phyloP scores from a whole-genome alignment of 2,113 vertebrate species.

The Oreochromis niloticus region DNA sequence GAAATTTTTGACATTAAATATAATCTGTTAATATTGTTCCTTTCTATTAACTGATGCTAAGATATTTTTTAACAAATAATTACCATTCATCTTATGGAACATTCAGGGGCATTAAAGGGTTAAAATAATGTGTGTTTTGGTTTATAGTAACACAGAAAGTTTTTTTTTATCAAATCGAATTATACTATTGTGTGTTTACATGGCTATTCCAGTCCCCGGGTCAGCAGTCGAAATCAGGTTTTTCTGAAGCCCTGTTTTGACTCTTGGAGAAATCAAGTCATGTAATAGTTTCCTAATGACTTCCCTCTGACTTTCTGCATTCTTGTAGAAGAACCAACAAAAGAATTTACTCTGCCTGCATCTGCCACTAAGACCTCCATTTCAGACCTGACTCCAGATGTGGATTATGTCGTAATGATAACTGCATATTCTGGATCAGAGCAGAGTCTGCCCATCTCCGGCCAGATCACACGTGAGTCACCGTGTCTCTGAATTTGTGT shows the following conservation, averaged over 20 bases:
- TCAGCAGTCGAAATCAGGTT: neutral
- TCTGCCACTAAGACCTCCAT: conserved; percentile 81
- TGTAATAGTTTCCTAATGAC: conserved; percentile 40
- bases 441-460: conserved; percentile 87
- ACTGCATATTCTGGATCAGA: conserved; percentile 76
- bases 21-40: neutral
- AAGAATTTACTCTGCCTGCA: conserved; percentile 83
- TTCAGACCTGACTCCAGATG: conserved; percentile 80
- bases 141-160: neutral
- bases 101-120: neutral
- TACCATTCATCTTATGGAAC: neutral
- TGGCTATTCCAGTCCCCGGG: conserved; percentile 7
- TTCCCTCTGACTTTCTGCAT: conserved; percentile 36
- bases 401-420: conserved; percentile 85
- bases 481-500: neutral
- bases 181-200: neutral
- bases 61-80: neutral
- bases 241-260: neutral
- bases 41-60: neutral
- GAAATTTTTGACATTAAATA: neutral
- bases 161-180: conserved; percentile 19
- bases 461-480: conserved; percentile 90
- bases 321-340: conserved; percentile 79
- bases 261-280: conserved; percentile 28
- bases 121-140: neutral